Evolutionary conservation across 2,113 vertebrate species (phyloP).

Genomic region (Pteruthius melanotis): DNA sequence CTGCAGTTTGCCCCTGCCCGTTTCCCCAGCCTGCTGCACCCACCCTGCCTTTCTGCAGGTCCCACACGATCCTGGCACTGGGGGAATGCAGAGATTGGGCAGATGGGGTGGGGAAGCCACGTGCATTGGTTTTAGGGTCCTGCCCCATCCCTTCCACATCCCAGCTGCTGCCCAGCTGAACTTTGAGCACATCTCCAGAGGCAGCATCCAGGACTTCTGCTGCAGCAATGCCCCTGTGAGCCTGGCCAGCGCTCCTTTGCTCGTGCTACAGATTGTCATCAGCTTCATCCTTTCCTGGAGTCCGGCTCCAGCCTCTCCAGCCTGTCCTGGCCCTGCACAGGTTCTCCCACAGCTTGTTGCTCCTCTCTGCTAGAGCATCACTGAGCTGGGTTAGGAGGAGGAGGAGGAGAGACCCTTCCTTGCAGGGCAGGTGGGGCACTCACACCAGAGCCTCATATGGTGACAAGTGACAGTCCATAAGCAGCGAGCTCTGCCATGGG

Average conservation of each 20-base stretch:
- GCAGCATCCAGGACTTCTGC: not conserved
- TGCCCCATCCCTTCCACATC: not conserved
- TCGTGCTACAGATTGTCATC: fast-evolving
- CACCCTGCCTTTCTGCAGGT: not conserved
- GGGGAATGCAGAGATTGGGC: not conserved
- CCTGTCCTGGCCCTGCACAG: not conserved
- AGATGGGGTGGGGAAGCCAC: not conserved
- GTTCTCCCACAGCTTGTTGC: not conserved
- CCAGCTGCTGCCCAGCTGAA: not conserved
- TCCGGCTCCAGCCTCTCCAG: not conserved
- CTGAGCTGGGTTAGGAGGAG: not conserved
- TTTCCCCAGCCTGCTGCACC: not conserved
- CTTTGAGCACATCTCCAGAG: not conserved
- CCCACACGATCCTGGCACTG: fast-evolving
- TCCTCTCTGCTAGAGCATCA: not conserved
- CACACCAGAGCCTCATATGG: not conserved
- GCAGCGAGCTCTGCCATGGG: fast-evolving
- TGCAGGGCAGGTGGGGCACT: not conserved
- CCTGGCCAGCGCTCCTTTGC: not conserved
- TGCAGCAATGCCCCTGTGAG: not conserved
- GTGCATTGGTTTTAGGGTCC: not conserved
- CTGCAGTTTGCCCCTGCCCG: fast-evolving
- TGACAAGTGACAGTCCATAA: not conserved
- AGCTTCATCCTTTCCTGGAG: not conserved
- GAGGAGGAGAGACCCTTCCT: not conserved